Base-by-base conservation (phyloP, 2,113 vertebrate species). In the Arothron firmamentum region DNA sequence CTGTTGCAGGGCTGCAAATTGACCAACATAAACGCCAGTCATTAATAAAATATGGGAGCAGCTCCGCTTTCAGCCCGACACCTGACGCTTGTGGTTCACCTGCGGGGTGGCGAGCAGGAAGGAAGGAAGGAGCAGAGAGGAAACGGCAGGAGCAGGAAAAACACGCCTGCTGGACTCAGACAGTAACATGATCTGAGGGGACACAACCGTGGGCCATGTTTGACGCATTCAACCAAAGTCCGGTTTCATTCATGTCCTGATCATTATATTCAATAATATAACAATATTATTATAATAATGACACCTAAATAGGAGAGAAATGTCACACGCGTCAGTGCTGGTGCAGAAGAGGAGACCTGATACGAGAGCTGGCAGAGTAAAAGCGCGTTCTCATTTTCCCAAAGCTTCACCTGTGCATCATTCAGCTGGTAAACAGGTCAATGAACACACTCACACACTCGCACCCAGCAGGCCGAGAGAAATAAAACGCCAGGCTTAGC, bases 21-120 rank as follows among this genome's bases (percentile, higher is more conserved):
- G 80, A 82, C 80, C 83, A 80, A 77, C 76, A 17, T 82, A 75
- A 90, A 88, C 77, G 82, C 72, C 78, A 52, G 64, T 75, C 89
- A 83, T 92, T 84, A 90, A 90, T 88, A 90, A 92, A 59, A 53
- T 70, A 92, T 87, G 78, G 56, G 54, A 45, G 3, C 21, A 65
- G 85, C 78, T 92, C 82, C 1, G 43, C 76, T 92, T 90, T 87
- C 89, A 83, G 80, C 70, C 48, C 71, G 76, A 84, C 85, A 76
- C 83, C 79, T 62, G 77, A 80, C 6, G 72, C 86, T 69, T 55
- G 56, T 77, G 63, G 74, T 85, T 83, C 81, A 78, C 64, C 72
- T 67, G 67, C 10, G 51, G 42, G 52, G 75, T 76, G 58, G 54
- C n/a, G 31, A 65, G 67, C 74, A 79, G 81, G 61, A 80, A 80